Evolutionary conservation across 2,888 invertebrate species (phyloP).

Genomic region (Isotomurus palustris): DNA sequence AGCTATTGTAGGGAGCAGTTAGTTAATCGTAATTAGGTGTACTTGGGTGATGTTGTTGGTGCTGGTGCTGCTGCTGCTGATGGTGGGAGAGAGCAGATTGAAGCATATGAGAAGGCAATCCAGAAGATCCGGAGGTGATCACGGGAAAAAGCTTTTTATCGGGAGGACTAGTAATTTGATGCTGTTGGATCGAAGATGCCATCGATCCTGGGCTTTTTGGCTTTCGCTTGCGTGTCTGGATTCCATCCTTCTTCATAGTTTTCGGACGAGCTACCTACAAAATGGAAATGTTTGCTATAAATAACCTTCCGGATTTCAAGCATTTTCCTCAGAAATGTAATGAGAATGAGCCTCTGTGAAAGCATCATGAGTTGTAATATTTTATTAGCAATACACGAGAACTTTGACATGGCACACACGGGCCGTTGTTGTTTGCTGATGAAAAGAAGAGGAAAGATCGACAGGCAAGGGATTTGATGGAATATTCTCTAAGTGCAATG

Average conservation of each 20-base stretch:
- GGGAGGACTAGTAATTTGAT: conserved; percentile 5
- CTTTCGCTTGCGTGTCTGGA: conserved; percentile 94
- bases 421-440: too few species aligned
- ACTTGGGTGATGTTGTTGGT: not conserved
- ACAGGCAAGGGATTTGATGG: too few species aligned
- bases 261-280: conserved; percentile 84
- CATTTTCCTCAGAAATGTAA: not conserved
- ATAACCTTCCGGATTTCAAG: not conserved
- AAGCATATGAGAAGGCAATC: conserved; percentile 23
- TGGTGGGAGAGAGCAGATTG: conserved; percentile 28
- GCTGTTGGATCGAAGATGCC: conserved; percentile 5
- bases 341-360: not conserved
- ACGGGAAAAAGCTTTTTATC: conserved; percentile 24
- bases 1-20: conserved; percentile 2
- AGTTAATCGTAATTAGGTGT: not conserved
- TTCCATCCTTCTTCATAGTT: conserved; percentile 98
- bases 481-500: conserved; percentile 35
- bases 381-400: not conserved
- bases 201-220: conserved; percentile 51
- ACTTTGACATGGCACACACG: too few species aligned
- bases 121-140: conserved; percentile 1
- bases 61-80: conserved; percentile 10
- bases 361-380: not conserved
- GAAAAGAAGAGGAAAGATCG: too few species aligned
- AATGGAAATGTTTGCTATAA: conserved; percentile 5